These are phyloP conservation scores for Myocastor coypus DNA, from an alignment of 2,113 vertebrate genomes.

Conservation along the genomic window DNA sequence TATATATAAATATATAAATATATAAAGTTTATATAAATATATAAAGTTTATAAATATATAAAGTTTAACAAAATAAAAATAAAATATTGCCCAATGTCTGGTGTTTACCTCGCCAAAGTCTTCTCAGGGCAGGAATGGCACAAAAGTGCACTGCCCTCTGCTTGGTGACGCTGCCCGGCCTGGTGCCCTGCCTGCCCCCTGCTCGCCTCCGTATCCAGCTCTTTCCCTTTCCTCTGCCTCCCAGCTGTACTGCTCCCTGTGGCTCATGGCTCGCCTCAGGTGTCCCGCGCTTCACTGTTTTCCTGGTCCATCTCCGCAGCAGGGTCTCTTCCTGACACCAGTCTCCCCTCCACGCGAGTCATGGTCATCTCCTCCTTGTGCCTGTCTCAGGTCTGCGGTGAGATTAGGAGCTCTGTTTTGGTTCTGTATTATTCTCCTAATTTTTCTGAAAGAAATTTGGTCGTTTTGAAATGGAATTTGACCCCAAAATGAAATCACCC, in stretches of 20 bases:
- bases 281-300: not conserved
- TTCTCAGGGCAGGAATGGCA: not conserved
- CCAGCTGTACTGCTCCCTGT: not conserved
- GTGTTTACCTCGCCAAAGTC: not conserved
- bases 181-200: not conserved
- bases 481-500: not conserved
- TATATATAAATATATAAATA: too few relatives aligned
- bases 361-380: not conserved
- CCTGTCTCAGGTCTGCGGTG: not conserved
- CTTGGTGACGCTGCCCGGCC: too few relatives aligned
- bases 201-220: not conserved
- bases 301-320: accelerated
- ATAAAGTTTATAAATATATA: too few relatives aligned
- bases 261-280: not conserved
- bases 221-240: not conserved
- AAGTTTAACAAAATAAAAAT: too few relatives aligned
- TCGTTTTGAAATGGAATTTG: not conserved
- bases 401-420: not conserved
- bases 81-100: accelerated
- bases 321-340: not conserved
- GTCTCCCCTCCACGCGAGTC: not conserved
- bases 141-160: not conserved
- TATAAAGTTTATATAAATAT: too few relatives aligned
- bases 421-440: not conserved
- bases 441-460: not conserved